These are phyloP conservation scores for Micrasema minimum DNA, from an alignment of 1,140 invertebrate species.

Conservation along the genomic window DNA sequence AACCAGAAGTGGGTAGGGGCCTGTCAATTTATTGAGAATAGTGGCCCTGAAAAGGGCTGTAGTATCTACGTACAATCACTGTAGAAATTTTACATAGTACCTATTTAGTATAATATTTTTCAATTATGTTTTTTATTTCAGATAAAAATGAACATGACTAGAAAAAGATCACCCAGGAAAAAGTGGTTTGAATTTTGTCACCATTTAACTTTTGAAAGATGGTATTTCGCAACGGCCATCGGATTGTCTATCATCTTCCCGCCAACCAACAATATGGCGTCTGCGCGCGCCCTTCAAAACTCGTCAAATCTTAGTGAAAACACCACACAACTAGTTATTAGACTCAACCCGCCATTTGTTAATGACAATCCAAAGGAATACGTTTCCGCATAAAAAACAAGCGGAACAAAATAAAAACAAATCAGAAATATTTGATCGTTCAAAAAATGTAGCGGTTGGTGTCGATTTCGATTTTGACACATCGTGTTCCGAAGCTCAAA, in stretches of 20 bases:
- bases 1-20: too few relatives aligned
- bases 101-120: too few relatives aligned
- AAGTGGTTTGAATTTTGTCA: constrained; percentile 13
- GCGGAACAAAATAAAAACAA: not conserved
- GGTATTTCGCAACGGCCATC: not conserved
- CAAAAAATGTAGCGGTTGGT: not conserved
- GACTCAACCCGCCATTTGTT: not conserved
- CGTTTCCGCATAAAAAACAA: not conserved
- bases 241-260: not conserved
- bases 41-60: too few relatives aligned
- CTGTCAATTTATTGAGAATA: too few relatives aligned
- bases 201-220: constrained; percentile 12
- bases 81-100: too few relatives aligned
- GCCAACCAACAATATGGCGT: not conserved
- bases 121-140: constrained; percentile 29
- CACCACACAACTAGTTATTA: not conserved
- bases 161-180: constrained; percentile 29
- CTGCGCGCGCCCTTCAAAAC: constrained; percentile 1
- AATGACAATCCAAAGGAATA: not conserved
- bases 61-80: too few relatives aligned
- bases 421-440: not conserved
- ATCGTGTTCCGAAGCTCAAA: not conserved
- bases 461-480: not conserved
- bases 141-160: constrained; percentile 31
- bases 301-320: constrained; percentile 1